Evolutionary conservation across 2,797 vertebrate genomes (phyloP).

Genomic region (Eurystomus glaucurus): DNA sequence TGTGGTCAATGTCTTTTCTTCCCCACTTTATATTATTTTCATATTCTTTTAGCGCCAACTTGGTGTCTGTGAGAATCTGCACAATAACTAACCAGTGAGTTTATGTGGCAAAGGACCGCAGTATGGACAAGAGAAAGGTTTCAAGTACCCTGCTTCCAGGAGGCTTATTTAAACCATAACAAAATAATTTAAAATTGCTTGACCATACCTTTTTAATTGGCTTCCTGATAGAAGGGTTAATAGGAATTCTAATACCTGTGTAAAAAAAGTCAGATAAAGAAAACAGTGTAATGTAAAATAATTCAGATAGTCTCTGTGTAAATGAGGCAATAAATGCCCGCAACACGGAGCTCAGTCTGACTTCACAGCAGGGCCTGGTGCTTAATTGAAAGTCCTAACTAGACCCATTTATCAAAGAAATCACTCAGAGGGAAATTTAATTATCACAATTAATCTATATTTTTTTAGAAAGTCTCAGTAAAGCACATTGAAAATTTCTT

Average conservation of each 20-base stretch:
- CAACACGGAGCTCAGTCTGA: slow-evolving; percentile 50
- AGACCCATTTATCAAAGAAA: slow-evolving; percentile 75
- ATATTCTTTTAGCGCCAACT: slow-evolving; percentile 6
- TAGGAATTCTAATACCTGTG: slow-evolving; percentile 42
- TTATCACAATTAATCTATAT: slow-evolving; percentile 73
- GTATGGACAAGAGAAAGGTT: slow-evolving; percentile 3
- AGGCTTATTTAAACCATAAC: slow-evolving; percentile 6
- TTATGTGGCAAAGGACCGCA: neutral
- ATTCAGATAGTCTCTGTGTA: slow-evolving; percentile 60
- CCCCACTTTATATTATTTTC: slow-evolving; percentile 14
- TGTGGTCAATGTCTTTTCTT: slow-evolving; percentile 13
- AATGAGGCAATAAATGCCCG: slow-evolving; percentile 69
- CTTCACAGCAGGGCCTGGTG: slow-evolving; percentile 50
- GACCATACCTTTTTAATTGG: slow-evolving; percentile 60
- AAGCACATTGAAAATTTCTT: slow-evolving; percentile 39
- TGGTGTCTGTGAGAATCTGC: neutral
- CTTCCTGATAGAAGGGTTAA: slow-evolving; percentile 55
- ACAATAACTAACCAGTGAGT: neutral
- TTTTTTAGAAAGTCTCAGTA: slow-evolving; percentile 47
- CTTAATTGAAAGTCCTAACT: slow-evolving; percentile 79
- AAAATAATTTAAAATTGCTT: slow-evolving; percentile 54
- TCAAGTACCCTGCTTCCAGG: neutral
- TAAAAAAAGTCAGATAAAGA: slow-evolving; percentile 51
- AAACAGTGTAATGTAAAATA: slow-evolving; percentile 60
- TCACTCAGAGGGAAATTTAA: slow-evolving; percentile 77